Conservation (phyloP, 2,888 invertebrate genomes). For the Tetranychus truncatus region DNA sequence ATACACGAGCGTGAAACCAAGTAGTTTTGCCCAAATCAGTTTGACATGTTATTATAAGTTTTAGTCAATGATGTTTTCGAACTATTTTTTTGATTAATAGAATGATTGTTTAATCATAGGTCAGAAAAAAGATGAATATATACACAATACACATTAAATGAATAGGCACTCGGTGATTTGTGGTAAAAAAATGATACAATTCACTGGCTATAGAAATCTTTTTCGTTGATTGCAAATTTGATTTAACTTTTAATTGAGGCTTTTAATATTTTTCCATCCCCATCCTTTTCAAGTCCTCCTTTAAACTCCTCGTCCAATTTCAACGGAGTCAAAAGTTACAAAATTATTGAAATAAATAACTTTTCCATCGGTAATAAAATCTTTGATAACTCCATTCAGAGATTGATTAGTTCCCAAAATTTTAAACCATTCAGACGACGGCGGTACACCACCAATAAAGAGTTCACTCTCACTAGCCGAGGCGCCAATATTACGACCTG, state of each 20-base stretch:
- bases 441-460: conserved; percentile 40
- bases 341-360: conserved; percentile 47
- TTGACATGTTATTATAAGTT: too few species aligned
- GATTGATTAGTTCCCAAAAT: conserved; percentile 1
- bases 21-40: too few species aligned
- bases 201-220: not conserved
- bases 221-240: not conserved
- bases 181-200: not conserved
- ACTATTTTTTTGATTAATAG: too few species aligned
- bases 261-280: not conserved
- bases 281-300: not conserved
- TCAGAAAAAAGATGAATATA: too few species aligned
- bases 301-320: conserved; percentile 41
- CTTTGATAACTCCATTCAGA: not conserved
- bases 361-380: conserved; percentile 32
- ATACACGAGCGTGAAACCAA: too few species aligned
- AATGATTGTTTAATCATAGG: too few species aligned
- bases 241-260: not conserved
- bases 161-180: too few species aligned
- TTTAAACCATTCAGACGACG: conserved; percentile 27
- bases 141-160: too few species aligned
- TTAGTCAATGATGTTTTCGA: too few species aligned
- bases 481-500: conserved; percentile 24
- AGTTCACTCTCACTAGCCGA: conserved; percentile 39
- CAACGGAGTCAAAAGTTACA: conserved; percentile 45